Conservation (phyloP, 2,888 invertebrate species). For the Harpalus rubripes region DNA sequence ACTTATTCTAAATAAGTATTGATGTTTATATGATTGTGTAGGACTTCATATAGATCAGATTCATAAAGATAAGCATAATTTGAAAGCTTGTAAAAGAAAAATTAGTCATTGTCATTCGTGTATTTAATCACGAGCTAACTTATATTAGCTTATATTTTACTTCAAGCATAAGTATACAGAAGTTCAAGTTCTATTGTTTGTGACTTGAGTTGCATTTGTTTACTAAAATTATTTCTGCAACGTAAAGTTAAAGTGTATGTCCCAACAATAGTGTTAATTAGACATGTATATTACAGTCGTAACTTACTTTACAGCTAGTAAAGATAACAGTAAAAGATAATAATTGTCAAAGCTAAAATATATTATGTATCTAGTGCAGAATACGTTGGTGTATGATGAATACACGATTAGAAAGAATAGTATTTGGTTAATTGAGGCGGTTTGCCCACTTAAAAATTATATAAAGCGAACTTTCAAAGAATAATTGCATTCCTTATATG, state of each 20-base stretch:
- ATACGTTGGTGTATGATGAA: not conserved
- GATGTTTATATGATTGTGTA: slow-evolving; percentile 38
- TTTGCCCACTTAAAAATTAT: not conserved
- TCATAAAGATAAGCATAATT: slow-evolving; percentile 39
- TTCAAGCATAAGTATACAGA: not conserved
- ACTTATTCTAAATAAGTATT: slow-evolving; percentile 22
- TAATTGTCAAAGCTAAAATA: slow-evolving; percentile 3
- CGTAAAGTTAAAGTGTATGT: slow-evolving; percentile 3
- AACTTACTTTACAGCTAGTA: not conserved
- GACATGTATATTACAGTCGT: not conserved
- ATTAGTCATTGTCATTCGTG: not conserved
- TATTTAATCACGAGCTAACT: not conserved
- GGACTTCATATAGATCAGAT: slow-evolving; percentile 39
- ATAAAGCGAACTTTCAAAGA: not conserved
- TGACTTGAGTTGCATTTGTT: not conserved
- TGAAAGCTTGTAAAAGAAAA: slow-evolving; percentile 1
- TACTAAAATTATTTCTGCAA: not conserved
- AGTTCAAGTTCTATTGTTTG: not conserved
- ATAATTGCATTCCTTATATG: not conserved
- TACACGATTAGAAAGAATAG: not conserved
- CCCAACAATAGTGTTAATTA: slow-evolving; percentile 1
- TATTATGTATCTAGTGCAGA: not conserved
- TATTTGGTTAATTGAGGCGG: not conserved
- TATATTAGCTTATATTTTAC: not conserved
- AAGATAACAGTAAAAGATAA: slow-evolving; percentile 1